Conservation (phyloP, 2,113 vertebrate genomes). For the Dendrocopos noguchii region DNA sequence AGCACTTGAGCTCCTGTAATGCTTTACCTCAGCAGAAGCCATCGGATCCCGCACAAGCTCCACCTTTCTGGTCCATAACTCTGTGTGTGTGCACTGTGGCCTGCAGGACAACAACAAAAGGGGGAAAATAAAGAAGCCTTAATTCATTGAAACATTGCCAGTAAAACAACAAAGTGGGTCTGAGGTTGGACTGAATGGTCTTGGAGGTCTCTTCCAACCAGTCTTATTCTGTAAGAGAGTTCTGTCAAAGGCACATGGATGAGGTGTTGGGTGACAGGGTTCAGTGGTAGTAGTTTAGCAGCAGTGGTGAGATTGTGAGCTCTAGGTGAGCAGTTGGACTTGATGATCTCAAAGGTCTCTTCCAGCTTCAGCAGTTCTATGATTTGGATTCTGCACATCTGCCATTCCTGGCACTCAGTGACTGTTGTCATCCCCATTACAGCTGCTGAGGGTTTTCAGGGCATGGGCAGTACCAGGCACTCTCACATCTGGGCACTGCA, state of each 20-base stretch:
- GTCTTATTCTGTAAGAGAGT: no score
- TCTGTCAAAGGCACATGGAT: no score
- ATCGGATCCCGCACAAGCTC: neutral
- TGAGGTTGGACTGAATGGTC: no score
- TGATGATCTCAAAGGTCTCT: no score
- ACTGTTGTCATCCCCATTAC: rapidly evolving
- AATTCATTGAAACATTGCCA: neutral
- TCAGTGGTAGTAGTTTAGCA: no score
- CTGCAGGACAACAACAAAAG: neutral
- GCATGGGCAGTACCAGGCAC: rapidly evolving
- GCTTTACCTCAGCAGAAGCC: neutral
- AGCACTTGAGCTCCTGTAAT: neutral
- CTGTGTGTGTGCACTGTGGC: neutral
- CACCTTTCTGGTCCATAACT: neutral
- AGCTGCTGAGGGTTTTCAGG: neutral
- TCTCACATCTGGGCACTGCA: neutral
- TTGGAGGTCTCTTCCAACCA: no score
- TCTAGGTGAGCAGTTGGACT: no score
- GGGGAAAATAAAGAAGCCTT: no score
- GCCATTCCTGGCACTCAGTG: neutral
- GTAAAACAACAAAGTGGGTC: neutral
- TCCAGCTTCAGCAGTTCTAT: no score
- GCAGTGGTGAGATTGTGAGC: no score
- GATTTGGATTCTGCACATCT: neutral
- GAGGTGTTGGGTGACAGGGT: no score